Evolutionary conservation across 1,140 invertebrate species (phyloP).

Genomic region (Ladona fulva): DNA sequence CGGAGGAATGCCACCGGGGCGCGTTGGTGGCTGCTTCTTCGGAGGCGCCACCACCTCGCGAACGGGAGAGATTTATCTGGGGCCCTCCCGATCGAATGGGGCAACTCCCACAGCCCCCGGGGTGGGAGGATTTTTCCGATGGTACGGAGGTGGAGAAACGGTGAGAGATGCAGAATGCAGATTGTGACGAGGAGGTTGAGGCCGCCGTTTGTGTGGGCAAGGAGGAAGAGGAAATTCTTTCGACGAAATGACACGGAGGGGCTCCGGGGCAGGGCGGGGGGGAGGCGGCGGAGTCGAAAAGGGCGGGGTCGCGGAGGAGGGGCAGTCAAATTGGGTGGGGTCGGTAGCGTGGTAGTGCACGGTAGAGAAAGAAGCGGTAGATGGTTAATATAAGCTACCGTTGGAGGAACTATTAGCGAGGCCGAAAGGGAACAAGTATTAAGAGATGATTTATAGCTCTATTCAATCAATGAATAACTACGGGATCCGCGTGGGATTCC

Average conservation of each 20-base stretch:
- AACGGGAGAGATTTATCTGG: background rate
- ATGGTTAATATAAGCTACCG: background rate
- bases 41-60: background rate
- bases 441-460: background rate
- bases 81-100: background rate
- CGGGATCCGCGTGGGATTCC: too few species aligned
- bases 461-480: background rate
- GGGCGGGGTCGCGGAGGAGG: background rate
- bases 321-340: background rate
- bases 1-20: background rate
- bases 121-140: background rate
- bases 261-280: background rate
- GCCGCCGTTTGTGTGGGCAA: background rate
- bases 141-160: background rate
- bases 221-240: background rate
- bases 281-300: background rate
- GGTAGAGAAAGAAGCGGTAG: too few species aligned
- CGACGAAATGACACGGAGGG: background rate
- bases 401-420: background rate
- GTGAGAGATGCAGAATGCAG: background rate
- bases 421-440: background rate
- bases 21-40: slow-evolving; percentile 1
- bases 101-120: background rate
- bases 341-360: background rate
- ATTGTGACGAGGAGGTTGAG: background rate